Percentiles rank a stretch among this genome's conserved stretches.
phyloP scores from a whole-genome alignment of 2,888 invertebrate genomes.

The Leucoma salicis region DNA sequence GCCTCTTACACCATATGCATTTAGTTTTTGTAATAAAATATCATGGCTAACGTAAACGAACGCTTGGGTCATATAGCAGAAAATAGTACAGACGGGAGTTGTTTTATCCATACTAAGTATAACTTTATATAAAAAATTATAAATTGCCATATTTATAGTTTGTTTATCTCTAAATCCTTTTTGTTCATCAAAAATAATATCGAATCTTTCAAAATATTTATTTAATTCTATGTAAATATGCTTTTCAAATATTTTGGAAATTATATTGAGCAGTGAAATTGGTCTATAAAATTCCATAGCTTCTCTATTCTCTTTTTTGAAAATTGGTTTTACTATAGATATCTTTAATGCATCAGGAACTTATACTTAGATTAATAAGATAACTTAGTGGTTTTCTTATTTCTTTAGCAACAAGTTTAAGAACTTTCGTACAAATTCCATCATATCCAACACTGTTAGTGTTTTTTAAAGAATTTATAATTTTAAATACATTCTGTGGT shows the following conservation, averaged over 20 bases:
- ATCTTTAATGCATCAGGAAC: too few species aligned
- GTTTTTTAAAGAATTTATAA: too few species aligned
- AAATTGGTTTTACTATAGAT: too few species aligned
- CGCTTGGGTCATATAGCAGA: slow-evolving; percentile 4
- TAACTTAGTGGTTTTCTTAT: too few species aligned
- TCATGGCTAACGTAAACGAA: slow-evolving; percentile 4
- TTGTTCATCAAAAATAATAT: not conserved
- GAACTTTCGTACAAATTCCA: too few species aligned
- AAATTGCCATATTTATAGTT: slow-evolving; percentile 2
- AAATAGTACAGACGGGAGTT: not conserved
- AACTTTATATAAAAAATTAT: not conserved
- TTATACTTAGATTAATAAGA: too few species aligned
- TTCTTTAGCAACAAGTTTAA: too few species aligned
- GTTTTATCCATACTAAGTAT: slow-evolving; percentile 1
- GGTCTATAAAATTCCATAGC: too few species aligned
- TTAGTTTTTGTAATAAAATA: not conserved
- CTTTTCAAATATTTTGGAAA: not conserved
- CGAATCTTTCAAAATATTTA: not conserved
- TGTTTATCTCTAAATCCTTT: not conserved
- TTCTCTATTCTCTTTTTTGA: too few species aligned
- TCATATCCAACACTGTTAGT: too few species aligned
- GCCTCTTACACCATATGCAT: not conserved
- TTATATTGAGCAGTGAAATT: too few species aligned
- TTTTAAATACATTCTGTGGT: too few species aligned
- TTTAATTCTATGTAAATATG: not conserved